Percentiles rank a stretch among this genome's conserved stretches.
These are phyloP conservation scores for Artemia sinica DNA, from an alignment of 2,888 invertebrate species.

Conservation along the genomic window DNA sequence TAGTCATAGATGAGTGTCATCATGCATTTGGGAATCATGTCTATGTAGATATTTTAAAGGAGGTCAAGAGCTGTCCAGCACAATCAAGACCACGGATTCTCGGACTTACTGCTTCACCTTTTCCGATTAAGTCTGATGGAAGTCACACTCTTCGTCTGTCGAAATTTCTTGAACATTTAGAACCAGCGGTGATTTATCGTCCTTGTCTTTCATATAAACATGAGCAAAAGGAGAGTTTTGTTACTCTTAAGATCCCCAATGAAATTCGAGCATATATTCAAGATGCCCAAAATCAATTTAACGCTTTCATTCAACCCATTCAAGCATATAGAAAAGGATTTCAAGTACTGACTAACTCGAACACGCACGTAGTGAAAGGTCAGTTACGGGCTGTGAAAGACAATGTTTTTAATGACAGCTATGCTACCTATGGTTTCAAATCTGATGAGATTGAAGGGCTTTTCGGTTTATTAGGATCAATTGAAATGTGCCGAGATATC, in stretches of 20 bases:
- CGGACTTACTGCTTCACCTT: slow-evolving; percentile 15
- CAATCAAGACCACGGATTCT: slow-evolving; percentile 4
- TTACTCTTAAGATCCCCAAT: neutral
- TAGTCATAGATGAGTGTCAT: slow-evolving; percentile 17
- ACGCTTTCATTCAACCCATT: neutral
- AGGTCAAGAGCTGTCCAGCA: neutral
- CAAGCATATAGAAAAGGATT: too few species aligned
- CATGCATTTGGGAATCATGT: slow-evolving; percentile 15
- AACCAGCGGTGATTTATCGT: slow-evolving; percentile 7
- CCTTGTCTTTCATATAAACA: neutral
- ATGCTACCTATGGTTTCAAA: neutral
- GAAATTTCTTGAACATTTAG: neutral
- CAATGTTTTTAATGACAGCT: too few species aligned
- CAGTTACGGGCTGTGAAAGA: slow-evolving; percentile 14
- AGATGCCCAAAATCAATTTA: slow-evolving; percentile 1
- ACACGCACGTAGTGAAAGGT: neutral
- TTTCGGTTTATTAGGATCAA: neutral
- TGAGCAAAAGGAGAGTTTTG: neutral
- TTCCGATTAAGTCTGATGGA: slow-evolving; percentile 2
- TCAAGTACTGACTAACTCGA: neutral
- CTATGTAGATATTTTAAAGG: slow-evolving; percentile 5
- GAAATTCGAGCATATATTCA: neutral
- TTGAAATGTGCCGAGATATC: slow-evolving; percentile 13
- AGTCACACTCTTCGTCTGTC: neutral
- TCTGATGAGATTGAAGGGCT: slow-evolving; percentile 10